A percentile compares a stretch with the other conserved stretches of the same genome.
These are phyloP conservation scores for Nomada ferruginata DNA, from an alignment of 2,888 invertebrate genomes.

Conservation along the genomic window DNA sequence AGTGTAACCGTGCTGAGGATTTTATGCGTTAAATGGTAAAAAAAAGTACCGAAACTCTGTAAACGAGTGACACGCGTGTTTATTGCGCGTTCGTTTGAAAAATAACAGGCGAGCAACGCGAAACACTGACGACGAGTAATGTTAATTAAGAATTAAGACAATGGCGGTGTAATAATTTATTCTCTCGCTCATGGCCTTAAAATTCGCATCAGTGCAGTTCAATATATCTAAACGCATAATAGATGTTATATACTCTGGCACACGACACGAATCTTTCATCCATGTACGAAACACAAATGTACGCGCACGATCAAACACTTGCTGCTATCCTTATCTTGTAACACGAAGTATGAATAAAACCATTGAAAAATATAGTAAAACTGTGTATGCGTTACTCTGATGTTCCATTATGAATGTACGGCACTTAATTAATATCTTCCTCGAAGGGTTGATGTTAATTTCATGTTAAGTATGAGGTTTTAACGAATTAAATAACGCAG, in stretches of 20 bases:
- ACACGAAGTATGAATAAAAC: conserved; percentile 79
- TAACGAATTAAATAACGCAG: too few relatives aligned
- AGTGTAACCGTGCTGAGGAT: background rate
- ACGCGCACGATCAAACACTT: conserved; percentile 78
- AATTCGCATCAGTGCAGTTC: conserved; percentile 40
- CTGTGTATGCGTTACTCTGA: background rate
- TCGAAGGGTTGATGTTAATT: too few relatives aligned
- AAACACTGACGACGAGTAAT: conserved; percentile 6
- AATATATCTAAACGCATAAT: conserved; percentile 29
- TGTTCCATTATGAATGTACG: background rate
- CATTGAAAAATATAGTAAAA: conserved; percentile 42
- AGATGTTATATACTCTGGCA: conserved; percentile 36
- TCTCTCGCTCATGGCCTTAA: conserved; percentile 45
- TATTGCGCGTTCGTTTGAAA: background rate
- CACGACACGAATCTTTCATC: conserved; percentile 48
- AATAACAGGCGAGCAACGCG: conserved; percentile 1
- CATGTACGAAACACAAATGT: conserved; percentile 66
- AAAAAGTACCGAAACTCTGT: background rate
- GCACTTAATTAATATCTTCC: too few relatives aligned
- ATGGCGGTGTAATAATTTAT: conserved; percentile 30
- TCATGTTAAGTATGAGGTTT: too few relatives aligned
- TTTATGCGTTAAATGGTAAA: background rate
- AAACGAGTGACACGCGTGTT: conserved; percentile 18
- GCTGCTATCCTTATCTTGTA: conserved; percentile 81
- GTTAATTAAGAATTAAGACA: conserved; percentile 37